Percentiles rank a stretch among this genome's conserved stretches.
These are phyloP conservation scores for Eupithecia subumbrata DNA, from an alignment of 2,888 invertebrate genomes.

Conservation along the genomic window DNA sequence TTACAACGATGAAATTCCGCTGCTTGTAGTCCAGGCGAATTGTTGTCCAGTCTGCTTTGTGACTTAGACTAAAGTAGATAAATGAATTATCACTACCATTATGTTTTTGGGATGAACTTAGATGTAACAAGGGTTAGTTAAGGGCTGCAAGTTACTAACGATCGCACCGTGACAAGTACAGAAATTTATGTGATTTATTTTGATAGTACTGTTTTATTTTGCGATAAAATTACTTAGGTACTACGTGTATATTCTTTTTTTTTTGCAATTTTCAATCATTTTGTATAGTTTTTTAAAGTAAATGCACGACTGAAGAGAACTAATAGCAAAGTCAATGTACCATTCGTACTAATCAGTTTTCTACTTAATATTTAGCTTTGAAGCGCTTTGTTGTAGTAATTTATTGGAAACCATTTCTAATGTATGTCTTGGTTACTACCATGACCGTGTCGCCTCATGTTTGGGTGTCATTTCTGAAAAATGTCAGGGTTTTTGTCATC, in stretches of 20 bases:
- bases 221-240: slow-evolving; percentile 16
- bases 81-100: slow-evolving; percentile 40
- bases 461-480: slow-evolving; percentile 36
- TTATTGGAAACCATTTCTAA: slow-evolving; percentile 6
- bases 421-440: slow-evolving; percentile 26
- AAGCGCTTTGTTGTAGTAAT: slow-evolving; percentile 40
- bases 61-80: slow-evolving; percentile 44
- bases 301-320: slow-evolving; percentile 21
- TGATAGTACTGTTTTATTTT: slow-evolving; percentile 34
- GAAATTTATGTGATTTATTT: slow-evolving; percentile 34
- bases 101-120: slow-evolving; percentile 49
- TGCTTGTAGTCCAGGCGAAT: slow-evolving; percentile 31
- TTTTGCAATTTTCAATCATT: slow-evolving; percentile 10
- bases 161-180: slow-evolving; percentile 43
- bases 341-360: slow-evolving; percentile 27
- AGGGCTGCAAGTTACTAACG: slow-evolving; percentile 49
- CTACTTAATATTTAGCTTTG: slow-evolving; percentile 40
- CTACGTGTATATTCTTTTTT: slow-evolving; percentile 23
- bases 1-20: no score
- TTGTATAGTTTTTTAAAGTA: slow-evolving; percentile 10
- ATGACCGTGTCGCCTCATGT: slow-evolving; percentile 18
- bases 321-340: slow-evolving; percentile 28
- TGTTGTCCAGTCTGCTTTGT: slow-evolving; percentile 60
- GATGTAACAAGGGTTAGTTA: slow-evolving; percentile 49
- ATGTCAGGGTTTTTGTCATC: slow-evolving; percentile 28